A percentile compares a stretch with the other conserved stretches of the same genome.
Conservation (phyloP, 2,113 vertebrate genomes). For the Laterallus jamaicensis region DNA sequence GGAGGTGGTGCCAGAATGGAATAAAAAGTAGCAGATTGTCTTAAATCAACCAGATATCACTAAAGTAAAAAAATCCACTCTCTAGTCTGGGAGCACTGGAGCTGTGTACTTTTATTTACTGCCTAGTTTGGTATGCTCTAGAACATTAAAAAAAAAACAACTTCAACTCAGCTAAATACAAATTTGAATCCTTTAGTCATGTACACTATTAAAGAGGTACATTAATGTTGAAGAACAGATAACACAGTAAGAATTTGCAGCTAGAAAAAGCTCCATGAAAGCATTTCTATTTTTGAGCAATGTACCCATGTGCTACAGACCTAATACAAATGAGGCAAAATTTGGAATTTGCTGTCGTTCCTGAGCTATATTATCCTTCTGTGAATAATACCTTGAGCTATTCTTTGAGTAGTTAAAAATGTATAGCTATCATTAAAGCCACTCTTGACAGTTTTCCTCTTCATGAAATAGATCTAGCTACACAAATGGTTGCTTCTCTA, state of each 20-base stretch:
- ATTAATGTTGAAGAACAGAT: not conserved
- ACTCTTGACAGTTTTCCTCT: not conserved
- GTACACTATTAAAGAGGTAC: not conserved
- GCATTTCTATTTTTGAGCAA: not conserved
- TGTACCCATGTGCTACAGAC: not conserved
- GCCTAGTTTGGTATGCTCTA: not conserved
- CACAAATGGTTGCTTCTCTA: not conserved
- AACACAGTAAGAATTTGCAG: not conserved
- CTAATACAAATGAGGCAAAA: not conserved
- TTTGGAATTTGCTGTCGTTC: not conserved
- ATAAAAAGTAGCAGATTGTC: not conserved
- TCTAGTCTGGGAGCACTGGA: not conserved
- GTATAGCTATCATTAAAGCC: constrained; percentile 8
- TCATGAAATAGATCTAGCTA: not conserved
- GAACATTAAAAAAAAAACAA: not conserved
- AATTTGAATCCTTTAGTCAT: not conserved
- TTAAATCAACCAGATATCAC: not conserved
- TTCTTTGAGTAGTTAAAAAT: constrained; percentile 36
- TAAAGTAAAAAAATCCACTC: not conserved
- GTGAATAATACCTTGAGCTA: not conserved
- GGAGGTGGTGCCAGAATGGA: not conserved
- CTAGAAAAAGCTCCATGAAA: not conserved
- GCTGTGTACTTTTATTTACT: not conserved
- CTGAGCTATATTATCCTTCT: not conserved
- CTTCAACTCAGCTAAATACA: not conserved